Conservation (phyloP, 2,797 vertebrate species). For the Gallinago stenura region DNA sequence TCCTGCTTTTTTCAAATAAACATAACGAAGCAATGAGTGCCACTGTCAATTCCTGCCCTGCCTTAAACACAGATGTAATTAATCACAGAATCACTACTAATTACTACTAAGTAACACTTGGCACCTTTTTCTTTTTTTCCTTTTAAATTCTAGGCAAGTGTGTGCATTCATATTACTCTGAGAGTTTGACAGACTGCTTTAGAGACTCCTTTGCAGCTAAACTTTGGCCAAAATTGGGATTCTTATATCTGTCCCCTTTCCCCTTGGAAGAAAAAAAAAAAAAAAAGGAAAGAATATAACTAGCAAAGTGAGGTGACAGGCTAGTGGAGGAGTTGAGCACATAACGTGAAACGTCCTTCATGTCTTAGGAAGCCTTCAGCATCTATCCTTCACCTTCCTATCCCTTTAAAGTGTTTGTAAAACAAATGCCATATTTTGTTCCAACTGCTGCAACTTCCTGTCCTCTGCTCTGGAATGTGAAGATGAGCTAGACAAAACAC, state of each 20-base stretch:
- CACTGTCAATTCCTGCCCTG: neutral
- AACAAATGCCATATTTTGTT: neutral
- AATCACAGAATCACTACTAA: neutral
- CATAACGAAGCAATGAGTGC: neutral
- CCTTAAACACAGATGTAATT: neutral
- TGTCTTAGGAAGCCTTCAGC: neutral
- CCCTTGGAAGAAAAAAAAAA: neutral
- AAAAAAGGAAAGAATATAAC: neutral
- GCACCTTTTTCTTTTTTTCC: neutral
- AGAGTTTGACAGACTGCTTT: neutral
- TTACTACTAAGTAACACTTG: no score
- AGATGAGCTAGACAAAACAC: conserved; percentile 55
- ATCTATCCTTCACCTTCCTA: conserved; percentile 17
- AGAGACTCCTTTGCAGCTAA: neutral
- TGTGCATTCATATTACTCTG: neutral
- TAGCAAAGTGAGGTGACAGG: neutral
- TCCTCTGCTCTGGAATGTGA: conserved; percentile 18
- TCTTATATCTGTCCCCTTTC: neutral
- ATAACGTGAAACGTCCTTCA: neutral
- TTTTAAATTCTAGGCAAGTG: neutral
- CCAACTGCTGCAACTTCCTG: neutral
- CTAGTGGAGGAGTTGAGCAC: neutral
- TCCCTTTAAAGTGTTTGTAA: neutral
- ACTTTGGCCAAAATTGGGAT: neutral
- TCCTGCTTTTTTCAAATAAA: neutral